Percentiles rank a stretch among this genome's conserved stretches.
These are phyloP conservation scores for Eristalis arbustorum DNA, from an alignment of 2,888 invertebrate species.

Conservation along the genomic window DNA sequence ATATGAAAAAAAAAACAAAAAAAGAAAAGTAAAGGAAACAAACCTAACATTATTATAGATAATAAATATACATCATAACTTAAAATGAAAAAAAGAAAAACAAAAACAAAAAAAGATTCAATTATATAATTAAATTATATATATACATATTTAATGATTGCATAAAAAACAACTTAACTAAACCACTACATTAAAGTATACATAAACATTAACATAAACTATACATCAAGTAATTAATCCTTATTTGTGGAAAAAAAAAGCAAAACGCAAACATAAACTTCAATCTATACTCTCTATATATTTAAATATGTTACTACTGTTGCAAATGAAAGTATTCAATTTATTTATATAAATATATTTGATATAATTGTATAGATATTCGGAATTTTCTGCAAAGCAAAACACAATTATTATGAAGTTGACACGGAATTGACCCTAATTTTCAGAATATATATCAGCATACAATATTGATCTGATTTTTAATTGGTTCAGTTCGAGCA, in stretches of 20 bases:
- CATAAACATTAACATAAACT: conserved; percentile 45
- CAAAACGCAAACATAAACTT: not conserved
- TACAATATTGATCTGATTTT: not conserved
- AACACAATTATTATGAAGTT: not conserved
- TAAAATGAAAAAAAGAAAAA: conserved; percentile 24
- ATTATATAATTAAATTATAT: conserved; percentile 70
- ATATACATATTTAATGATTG: conserved; percentile 60
- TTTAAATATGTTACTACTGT: conserved; percentile 51
- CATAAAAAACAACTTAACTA: conserved; percentile 42
- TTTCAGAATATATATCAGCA: no score
- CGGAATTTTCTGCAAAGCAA: conserved; percentile 29
- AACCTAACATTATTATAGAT: conserved; percentile 63
- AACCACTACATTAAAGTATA: conserved; percentile 61
- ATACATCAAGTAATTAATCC: conserved; percentile 49
- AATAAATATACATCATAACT: conserved; percentile 49
- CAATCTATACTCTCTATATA: conserved; percentile 56
- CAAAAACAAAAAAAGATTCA: conserved; percentile 43
- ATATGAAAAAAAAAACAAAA: conserved; percentile 23
- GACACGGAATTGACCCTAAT: not conserved
- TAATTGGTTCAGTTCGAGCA: not conserved
- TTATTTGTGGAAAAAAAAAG: conserved; percentile 26
- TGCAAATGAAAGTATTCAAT: conserved; percentile 41
- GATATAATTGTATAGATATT: conserved; percentile 32
- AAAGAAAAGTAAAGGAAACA: conserved; percentile 15
- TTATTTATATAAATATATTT: conserved; percentile 50